A percentile compares a stretch with the other conserved stretches of the same genome.
These are phyloP conservation scores for Zoroaster sp. DNA, from an alignment of 53 echinoderm and acorn worm species.

Conservation along the genomic window DNA sequence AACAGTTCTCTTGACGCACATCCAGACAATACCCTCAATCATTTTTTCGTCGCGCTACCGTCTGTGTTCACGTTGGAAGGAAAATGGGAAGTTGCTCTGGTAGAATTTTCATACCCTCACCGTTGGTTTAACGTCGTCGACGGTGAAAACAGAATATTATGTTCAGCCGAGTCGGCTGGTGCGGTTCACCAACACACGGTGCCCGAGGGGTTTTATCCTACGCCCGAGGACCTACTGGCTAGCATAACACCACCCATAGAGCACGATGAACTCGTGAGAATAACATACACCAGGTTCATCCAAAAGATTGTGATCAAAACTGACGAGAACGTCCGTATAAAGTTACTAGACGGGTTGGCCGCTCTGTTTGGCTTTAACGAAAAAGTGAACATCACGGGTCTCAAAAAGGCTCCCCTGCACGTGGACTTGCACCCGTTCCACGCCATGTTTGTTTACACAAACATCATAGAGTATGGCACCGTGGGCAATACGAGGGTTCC, in stretches of 20 bases:
- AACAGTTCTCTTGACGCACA: constrained; percentile 61
- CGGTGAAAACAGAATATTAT: neutral
- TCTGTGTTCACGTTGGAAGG: constrained; percentile 5
- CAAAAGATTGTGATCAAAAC: constrained; percentile 4
- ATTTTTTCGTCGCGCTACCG: constrained; percentile 19
- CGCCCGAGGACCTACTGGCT: neutral
- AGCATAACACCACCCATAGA: neutral
- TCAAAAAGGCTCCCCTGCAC: neutral
- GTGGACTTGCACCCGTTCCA: no score
- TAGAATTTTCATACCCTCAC: neutral
- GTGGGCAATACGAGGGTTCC: constrained; percentile 52
- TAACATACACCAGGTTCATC: constrained; percentile 9
- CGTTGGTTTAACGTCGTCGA: neutral
- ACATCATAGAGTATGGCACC: constrained; percentile 30
- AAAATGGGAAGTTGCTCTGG: constrained; percentile 7
- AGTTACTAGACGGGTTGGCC: neutral
- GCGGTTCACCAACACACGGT: neutral
- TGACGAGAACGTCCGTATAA: neutral
- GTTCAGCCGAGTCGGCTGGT: neutral
- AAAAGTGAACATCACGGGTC: neutral
- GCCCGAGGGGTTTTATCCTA: neutral
- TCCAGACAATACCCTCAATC: constrained; percentile 56
- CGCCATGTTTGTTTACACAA: constrained; percentile 58
- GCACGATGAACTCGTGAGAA: neutral
- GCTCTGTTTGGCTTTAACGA: neutral